These are phyloP conservation scores for Sterna hirundo DNA, from an alignment of 2,113 vertebrate species.

Conservation along the genomic window DNA sequence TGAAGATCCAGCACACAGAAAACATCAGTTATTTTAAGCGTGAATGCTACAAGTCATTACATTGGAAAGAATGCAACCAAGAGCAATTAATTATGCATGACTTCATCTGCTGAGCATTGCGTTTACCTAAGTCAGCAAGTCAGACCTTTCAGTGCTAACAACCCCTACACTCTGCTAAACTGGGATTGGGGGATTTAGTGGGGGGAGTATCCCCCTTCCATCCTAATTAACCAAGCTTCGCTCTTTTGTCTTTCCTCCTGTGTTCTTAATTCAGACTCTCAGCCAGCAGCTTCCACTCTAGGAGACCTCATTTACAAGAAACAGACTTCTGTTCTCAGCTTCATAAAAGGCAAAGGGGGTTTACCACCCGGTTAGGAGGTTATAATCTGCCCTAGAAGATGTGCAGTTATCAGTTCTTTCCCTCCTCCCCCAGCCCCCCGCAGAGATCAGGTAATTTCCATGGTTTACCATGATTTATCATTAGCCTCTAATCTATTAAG, in stretches of 20 bases:
- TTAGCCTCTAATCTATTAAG: neutral
- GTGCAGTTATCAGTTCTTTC: neutral
- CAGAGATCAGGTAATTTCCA: neutral
- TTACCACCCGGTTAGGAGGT: neutral
- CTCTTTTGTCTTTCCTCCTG: neutral
- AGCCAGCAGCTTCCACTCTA: neutral
- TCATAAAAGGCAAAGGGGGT: neutral
- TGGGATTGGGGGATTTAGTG: neutral
- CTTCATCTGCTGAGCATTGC: conserved; percentile 29
- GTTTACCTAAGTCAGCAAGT: conserved; percentile 42
- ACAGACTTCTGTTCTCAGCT: neutral
- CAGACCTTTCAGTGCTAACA: conserved; percentile 27
- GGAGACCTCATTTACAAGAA: neutral
- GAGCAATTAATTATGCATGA: conserved; percentile 50
- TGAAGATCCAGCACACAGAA: conserved; percentile 23
- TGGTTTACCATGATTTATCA: neutral
- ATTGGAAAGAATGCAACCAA: conserved; percentile 64
- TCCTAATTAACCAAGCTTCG: neutral
- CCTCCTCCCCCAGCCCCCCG: accelerated
- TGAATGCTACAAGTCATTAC: conserved; percentile 47
- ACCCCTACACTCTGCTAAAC: neutral
- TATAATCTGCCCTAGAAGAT: neutral
- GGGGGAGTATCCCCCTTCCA: neutral
- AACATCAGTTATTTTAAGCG: conserved; percentile 35
- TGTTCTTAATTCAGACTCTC: neutral